A percentile compares a stretch with the other conserved stretches of the same genome.
phyloP scores from a whole-genome alignment of 1,140 invertebrate species.

The Acyrthosiphon pisum region DNA sequence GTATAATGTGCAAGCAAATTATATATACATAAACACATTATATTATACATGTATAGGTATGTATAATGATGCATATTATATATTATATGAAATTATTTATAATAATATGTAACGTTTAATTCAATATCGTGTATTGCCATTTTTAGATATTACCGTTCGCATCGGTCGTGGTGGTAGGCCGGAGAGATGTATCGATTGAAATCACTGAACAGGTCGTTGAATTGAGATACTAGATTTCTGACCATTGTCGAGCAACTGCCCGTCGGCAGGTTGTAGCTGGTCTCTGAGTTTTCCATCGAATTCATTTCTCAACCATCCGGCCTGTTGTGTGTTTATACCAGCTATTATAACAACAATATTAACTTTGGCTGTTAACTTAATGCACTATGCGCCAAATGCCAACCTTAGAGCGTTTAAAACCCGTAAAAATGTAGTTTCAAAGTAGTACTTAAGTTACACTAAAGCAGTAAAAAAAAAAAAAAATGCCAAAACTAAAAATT shows the following conservation, averaged over 20 bases:
- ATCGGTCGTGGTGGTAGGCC: slow-evolving; percentile 94
- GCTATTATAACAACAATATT: not conserved
- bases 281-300: slow-evolving; percentile 63
- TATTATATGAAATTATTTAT: too few relatives aligned
- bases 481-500: not conserved
- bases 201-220: slow-evolving; percentile 93
- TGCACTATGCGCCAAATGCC: not conserved
- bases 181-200: slow-evolving; percentile 95
- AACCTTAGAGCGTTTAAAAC: not conserved
- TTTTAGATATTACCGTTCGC: slow-evolving; percentile 80
- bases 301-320: not conserved
- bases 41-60: too few relatives aligned
- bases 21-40: not conserved
- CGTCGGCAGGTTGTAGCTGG: slow-evolving; percentile 79
- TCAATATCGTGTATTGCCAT: not conserved
- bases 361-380: not conserved
- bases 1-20: not conserved
- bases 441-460: too few relatives aligned
- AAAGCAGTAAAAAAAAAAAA: not conserved
- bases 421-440: not conserved
- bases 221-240: slow-evolving; percentile 82
- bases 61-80: too few relatives aligned
- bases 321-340: not conserved
- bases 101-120: too few relatives aligned
- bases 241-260: slow-evolving; percentile 79